These are phyloP conservation scores for Gymnogyps californianus DNA, from an alignment of 2,113 vertebrate genomes.

Conservation along the genomic window DNA sequence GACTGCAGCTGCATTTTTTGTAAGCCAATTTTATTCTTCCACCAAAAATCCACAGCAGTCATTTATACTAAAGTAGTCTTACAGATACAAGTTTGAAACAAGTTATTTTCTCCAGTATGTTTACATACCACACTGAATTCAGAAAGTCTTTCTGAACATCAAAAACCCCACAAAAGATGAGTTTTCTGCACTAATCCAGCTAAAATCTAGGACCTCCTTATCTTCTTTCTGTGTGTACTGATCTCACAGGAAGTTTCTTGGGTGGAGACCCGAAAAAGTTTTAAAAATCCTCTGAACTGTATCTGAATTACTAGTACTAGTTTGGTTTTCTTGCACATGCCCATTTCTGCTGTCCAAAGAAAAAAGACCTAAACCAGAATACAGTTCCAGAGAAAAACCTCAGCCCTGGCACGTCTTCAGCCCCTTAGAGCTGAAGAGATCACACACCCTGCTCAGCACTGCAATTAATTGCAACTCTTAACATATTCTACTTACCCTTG, in stretches of 20 bases:
- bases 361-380: not conserved
- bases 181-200: not conserved
- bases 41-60: not conserved
- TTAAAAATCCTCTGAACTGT: not conserved
- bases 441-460: not conserved
- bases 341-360: not conserved
- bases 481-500: not conserved
- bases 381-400: not conserved
- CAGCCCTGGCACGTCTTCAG: not conserved
- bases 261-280: constrained; percentile 2
- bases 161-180: not conserved
- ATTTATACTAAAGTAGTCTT: not conserved
- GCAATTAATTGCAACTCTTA: not conserved
- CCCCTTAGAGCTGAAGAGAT: not conserved
- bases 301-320: not conserved
- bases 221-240: not conserved
- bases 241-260: constrained; percentile 29
- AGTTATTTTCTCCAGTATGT: not conserved
- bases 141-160: not conserved
- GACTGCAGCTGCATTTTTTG: not conserved
- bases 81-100: not conserved
- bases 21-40: not conserved
- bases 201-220: not conserved
- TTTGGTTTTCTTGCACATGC: not conserved
- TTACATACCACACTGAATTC: not conserved